phyloP scores from a whole-genome alignment of 2,888 invertebrate species.

The Mesopsocus fuscifrons region DNA sequence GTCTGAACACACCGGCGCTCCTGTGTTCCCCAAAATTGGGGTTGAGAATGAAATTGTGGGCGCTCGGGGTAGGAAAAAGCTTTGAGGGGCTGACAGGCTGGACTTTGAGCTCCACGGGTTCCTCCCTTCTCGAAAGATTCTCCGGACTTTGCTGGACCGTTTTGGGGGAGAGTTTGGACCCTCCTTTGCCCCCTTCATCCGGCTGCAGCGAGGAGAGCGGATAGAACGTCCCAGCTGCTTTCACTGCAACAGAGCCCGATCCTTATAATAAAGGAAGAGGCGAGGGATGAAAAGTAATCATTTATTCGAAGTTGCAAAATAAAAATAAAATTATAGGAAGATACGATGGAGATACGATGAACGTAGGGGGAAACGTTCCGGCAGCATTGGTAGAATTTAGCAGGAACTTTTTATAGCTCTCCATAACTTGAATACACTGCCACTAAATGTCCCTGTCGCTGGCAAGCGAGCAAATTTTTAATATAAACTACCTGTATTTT shows the following conservation, averaged over 20 bases:
- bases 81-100: constrained; percentile 8
- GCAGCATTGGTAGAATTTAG: too few species aligned
- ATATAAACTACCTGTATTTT: constrained; percentile 5
- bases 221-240: constrained; percentile 83
- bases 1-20: too few species aligned
- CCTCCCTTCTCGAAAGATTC: constrained; percentile 1
- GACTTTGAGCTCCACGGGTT: constrained; percentile 4
- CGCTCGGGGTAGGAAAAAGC: not conserved
- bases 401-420: too few species aligned
- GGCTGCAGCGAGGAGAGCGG: constrained; percentile 49
- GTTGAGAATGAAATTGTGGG: constrained; percentile 5
- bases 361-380: not conserved
- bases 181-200: constrained; percentile 26
- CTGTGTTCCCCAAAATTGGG: constrained; percentile 4
- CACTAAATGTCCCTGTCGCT: too few species aligned
- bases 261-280: too few species aligned
- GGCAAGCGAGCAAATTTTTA: too few species aligned
- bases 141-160: constrained; percentile 2
- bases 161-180: not conserved
- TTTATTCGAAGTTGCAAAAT: too few species aligned
- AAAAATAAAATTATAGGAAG: too few species aligned
- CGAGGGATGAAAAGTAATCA: too few species aligned
- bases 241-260: too few species aligned
- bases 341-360: not conserved
- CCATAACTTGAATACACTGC: too few species aligned